A percentile compares a stretch with the other conserved stretches of the same genome.
Conservation (phyloP, 2,888 invertebrate species). For the Chloroclysta siterata region DNA sequence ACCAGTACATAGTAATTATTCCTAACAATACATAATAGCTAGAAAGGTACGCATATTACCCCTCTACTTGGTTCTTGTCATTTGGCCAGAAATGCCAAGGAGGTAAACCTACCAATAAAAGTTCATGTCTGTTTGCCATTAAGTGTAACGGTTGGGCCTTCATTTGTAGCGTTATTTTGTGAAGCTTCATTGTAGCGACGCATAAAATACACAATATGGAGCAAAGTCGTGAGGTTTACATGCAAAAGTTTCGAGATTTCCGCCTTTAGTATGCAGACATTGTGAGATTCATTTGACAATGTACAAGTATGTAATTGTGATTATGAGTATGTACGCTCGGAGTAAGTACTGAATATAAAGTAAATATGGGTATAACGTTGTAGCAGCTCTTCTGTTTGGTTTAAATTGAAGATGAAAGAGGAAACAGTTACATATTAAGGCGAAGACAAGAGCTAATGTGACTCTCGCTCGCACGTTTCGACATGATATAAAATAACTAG, state of each 20-base stretch:
- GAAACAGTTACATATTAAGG: no score
- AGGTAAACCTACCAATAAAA: background rate
- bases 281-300: background rate
- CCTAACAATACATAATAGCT: background rate
- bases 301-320: no score
- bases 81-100: background rate
- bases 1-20: background rate
- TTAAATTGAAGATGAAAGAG: no score
- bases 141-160: background rate
- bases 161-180: background rate
- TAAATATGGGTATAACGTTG: background rate
- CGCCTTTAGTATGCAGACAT: background rate
- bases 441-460: no score
- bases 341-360: background rate
- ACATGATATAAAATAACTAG: no score
- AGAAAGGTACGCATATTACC: background rate
- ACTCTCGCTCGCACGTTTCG: no score
- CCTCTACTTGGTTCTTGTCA: background rate
- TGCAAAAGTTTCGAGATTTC: background rate
- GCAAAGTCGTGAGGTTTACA: background rate
- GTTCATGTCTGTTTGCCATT: conserved; percentile 2
- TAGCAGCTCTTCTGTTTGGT: no score
- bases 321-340: background rate
- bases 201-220: conserved; percentile 1
- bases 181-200: conserved; percentile 2